Evolutionary conservation across 2,888 invertebrate species (phyloP).

Genomic region (Leptura quadrifasciata): DNA sequence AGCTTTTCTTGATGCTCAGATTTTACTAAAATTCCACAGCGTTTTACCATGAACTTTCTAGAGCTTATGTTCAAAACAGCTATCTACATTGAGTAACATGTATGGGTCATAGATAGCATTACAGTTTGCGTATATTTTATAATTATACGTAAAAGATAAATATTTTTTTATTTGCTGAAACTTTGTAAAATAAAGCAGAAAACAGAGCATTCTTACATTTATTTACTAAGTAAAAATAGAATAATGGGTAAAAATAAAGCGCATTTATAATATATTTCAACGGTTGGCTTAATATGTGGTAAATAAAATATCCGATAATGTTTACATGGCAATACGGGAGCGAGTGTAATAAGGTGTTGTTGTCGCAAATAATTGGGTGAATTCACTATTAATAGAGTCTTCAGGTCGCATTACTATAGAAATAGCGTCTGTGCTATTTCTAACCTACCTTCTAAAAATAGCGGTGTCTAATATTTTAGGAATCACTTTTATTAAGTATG

Average conservation of each 20-base stretch:
- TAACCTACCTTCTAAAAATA: slow-evolving; percentile 56
- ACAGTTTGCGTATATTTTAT: too few species aligned
- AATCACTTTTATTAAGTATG: slow-evolving; percentile 49
- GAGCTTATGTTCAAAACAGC: too few species aligned
- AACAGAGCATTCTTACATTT: background rate
- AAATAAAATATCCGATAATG: slow-evolving; percentile 12
- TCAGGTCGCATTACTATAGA: slow-evolving; percentile 63
- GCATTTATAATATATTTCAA: background rate
- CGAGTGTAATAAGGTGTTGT: slow-evolving; percentile 45
- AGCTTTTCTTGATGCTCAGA: too few species aligned
- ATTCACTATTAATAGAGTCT: slow-evolving; percentile 62
- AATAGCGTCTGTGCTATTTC: slow-evolving; percentile 58
- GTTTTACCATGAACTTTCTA: too few species aligned
- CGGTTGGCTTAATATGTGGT: background rate
- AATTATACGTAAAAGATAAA: too few species aligned
- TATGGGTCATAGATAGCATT: too few species aligned
- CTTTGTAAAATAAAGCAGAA: too few species aligned
- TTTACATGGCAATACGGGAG: slow-evolving; percentile 14
- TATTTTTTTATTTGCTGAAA: too few species aligned
- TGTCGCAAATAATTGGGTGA: slow-evolving; percentile 63
- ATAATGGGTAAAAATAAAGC: background rate
- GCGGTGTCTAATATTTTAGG: slow-evolving; percentile 57
- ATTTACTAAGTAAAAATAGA: background rate
- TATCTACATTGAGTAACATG: too few species aligned
- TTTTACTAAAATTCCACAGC: too few species aligned